phyloP scores from a whole-genome alignment of 1,140 invertebrate genomes.

The Lanistes nyassanus region DNA sequence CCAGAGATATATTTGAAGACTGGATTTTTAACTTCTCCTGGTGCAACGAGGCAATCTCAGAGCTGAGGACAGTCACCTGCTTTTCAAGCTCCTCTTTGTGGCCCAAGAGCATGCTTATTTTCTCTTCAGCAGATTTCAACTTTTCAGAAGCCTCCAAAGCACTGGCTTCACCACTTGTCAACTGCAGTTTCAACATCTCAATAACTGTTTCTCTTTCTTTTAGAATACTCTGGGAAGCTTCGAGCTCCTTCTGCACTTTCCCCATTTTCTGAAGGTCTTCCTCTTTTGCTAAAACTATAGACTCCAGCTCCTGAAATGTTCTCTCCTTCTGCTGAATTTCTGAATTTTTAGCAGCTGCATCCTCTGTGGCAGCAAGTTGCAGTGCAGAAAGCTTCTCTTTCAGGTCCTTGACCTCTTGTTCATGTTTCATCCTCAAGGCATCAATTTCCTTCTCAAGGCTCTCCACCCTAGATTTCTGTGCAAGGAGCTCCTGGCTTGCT shows the following conservation, averaged over 20 bases:
- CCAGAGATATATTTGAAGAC: too few species aligned
- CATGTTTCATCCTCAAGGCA: background rate
- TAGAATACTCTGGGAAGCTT: too few species aligned
- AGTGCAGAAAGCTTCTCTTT: background rate
- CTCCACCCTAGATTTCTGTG: background rate
- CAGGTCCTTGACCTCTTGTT: background rate
- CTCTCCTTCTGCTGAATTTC: background rate
- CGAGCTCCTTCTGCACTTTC: constrained; percentile 14
- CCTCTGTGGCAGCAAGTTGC: background rate
- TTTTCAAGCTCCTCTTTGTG: constrained; percentile 17
- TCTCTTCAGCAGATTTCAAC: background rate
- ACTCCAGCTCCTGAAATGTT: background rate
- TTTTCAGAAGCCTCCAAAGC: constrained; percentile 14
- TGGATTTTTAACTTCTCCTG: too few species aligned
- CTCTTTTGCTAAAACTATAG: background rate
- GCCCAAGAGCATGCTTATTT: background rate
- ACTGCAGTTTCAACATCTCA: constrained; percentile 10
- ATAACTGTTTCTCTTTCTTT: background rate
- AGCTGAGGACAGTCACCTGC: background rate
- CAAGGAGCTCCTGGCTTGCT: background rate
- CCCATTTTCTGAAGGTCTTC: constrained; percentile 7
- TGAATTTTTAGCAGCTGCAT: background rate
- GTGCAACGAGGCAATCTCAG: too few species aligned
- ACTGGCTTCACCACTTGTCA: constrained; percentile 17
- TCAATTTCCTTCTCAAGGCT: constrained; percentile 1